These are phyloP conservation scores for Nomada fucata DNA, from an alignment of 2,888 invertebrate genomes.

Conservation along the genomic window DNA sequence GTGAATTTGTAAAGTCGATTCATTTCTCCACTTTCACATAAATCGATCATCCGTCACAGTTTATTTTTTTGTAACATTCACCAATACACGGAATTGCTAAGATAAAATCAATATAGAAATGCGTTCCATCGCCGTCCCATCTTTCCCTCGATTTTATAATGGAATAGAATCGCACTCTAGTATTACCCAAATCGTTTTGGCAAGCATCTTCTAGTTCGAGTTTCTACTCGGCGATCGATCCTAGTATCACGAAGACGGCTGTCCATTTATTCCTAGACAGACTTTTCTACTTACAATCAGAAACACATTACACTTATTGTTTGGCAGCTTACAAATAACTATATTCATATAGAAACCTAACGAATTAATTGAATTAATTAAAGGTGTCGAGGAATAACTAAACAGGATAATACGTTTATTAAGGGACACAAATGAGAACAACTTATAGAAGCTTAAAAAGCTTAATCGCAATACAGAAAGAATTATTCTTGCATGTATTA, in stretches of 20 bases:
- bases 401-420: too few relatives aligned
- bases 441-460: too few relatives aligned
- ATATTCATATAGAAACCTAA: too few relatives aligned
- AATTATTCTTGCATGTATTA: too few relatives aligned
- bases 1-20: neutral
- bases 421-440: too few relatives aligned
- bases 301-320: slow-evolving; percentile 22
- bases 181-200: slow-evolving; percentile 42
- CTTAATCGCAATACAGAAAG: too few relatives aligned
- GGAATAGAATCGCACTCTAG: slow-evolving; percentile 21
- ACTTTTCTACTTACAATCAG: slow-evolving; percentile 9
- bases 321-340: neutral
- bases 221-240: slow-evolving; percentile 47
- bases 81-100: neutral
- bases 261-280: slow-evolving; percentile 36
- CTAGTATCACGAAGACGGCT: neutral
- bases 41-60: slow-evolving; percentile 5
- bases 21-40: neutral
- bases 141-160: slow-evolving; percentile 8
- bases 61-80: neutral
- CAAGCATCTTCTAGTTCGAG: slow-evolving; percentile 17
- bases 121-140: slow-evolving; percentile 14
- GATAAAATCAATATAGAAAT: slow-evolving; percentile 30
- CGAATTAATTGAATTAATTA: too few relatives aligned
- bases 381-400: too few relatives aligned